Evolutionary conservation across 2,113 vertebrate species (phyloP), one percentile per base, ranked within the genome.

Genomic region (Heterotilapia buettikoferi): DNA sequence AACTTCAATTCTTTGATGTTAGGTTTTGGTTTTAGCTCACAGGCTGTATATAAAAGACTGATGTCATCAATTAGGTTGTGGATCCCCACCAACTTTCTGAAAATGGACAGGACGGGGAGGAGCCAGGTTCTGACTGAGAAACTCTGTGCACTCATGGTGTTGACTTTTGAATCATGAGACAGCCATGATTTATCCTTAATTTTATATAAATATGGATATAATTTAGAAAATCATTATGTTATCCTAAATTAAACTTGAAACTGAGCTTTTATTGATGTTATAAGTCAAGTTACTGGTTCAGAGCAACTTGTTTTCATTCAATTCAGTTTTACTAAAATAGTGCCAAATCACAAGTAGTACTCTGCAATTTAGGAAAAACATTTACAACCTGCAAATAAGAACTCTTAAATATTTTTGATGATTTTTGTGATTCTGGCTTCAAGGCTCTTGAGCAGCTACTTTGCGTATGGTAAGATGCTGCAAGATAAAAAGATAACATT

Each of bases 391-490:
- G 33, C 63, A 40, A 40, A 68, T 66, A 10, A n/a, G 6, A 66
- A 66, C 61, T 66, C 33, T n/a, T 66, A 66, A 66, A 66, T 33
- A 6, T 33, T 61, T 61, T 61, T 33, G 9, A 61, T 10, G 19
- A 0, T 68, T 68, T n/a, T n/a, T 68, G 33, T 8, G 63, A 40
- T 21, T 68, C 36, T 68, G 63, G 33, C 33, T 66, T 66, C 61
- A 1, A n/a, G 33, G 19, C 11, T 38, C 33, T 38, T 1, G 11
- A 40, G 1, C 63, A 71, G 36, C 63, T 0, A 43, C 36, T 0
- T 43, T 40, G 63, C 7, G 1, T 43, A 24, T 24, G 63, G 0
- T 24, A 21, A 24, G 36, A 38, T 68, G 4, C 33, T 68, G 33
- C 33, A 2, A 68, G 61, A 68, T 21, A 38, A 68, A 68, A 21